Conservation (phyloP, 2,113 vertebrate species). For the Abramis brama region DNA sequence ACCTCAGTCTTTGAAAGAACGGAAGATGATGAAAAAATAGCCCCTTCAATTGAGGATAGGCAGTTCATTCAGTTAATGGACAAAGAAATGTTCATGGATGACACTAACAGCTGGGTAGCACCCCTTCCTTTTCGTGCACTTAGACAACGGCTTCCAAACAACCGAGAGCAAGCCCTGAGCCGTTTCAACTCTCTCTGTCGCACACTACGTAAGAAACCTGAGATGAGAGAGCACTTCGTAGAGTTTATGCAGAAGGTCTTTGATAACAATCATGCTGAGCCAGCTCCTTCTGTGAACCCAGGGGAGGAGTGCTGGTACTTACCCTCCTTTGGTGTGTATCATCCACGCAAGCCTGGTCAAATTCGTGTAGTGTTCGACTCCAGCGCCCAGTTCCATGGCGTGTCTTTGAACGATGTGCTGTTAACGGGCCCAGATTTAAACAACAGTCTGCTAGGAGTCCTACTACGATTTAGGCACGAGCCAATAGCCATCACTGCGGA, state of each 20-base stretch:
- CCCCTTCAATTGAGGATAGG: neutral
- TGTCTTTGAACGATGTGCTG: no score
- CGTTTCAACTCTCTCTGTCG: neutral
- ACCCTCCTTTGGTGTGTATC: no score
- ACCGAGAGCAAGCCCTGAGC: neutral
- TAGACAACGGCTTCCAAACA: neutral
- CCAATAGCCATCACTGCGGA: neutral
- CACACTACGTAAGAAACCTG: neutral
- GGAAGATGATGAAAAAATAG: neutral
- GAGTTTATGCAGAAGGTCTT: neutral
- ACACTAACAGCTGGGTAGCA: neutral
- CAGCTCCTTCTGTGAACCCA: neutral
- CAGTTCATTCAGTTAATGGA: neutral
- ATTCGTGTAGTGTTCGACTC: no score
- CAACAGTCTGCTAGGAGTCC: neutral
- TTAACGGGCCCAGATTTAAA: no score
- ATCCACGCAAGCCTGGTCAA: no score
- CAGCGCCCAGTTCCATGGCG: no score
- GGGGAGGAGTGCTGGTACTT: constrained; percentile 11
- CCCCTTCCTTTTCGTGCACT: neutral
- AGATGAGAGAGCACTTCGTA: neutral
- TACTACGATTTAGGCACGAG: neutral
- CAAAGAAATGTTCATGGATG: neutral
- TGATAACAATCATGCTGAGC: neutral
- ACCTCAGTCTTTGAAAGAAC: neutral